Conservation (phyloP, 2,797 vertebrate genomes). For the Mastacembelus armatus region DNA sequence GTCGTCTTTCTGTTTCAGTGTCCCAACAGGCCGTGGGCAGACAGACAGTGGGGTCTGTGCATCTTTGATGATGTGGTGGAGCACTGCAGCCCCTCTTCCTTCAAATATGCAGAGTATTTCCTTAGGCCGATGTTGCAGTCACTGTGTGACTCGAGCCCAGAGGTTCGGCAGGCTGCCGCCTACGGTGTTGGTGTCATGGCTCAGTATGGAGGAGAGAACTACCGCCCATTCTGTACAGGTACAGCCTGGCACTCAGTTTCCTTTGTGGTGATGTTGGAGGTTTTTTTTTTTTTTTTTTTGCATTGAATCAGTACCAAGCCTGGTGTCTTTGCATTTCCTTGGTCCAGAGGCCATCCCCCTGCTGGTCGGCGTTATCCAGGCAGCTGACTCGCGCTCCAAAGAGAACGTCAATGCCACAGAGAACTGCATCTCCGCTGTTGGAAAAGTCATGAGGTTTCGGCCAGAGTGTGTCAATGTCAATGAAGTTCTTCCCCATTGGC, state of each 20-base stretch:
- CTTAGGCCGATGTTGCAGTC: conserved; percentile 94
- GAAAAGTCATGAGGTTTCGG: conserved; percentile 95
- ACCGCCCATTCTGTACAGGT: conserved; percentile 97
- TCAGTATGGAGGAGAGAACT: conserved; percentile 94
- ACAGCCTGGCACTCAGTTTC: fast-evolving
- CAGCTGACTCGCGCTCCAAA: conserved; percentile 92
- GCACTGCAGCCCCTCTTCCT: conserved; percentile 97
- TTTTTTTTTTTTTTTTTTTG: neutral
- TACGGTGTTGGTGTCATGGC: conserved; percentile 98
- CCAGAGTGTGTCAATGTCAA: conserved; percentile 94
- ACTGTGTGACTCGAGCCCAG: conserved; percentile 93
- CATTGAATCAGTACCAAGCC: too few species aligned
- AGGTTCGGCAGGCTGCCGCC: conserved; percentile 96
- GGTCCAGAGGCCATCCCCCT: conserved; percentile 92
- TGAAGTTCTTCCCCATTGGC: conserved; percentile 96
- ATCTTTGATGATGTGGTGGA: conserved; percentile 98
- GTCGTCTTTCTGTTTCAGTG: conserved; percentile 85
- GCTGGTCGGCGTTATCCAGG: conserved; percentile 94
- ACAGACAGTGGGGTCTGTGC: conserved; percentile 98
- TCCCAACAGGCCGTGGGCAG: conserved; percentile 95
- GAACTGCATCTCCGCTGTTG: conserved; percentile 98
- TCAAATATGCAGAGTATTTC: conserved; percentile 96
- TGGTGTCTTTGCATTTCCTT: fast-evolving
- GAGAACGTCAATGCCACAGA: conserved; percentile 99
- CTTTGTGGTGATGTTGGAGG: fast-evolving